phyloP scores from a whole-genome alignment of 2,888 invertebrate species.

The Drosophila neonasuta region DNA sequence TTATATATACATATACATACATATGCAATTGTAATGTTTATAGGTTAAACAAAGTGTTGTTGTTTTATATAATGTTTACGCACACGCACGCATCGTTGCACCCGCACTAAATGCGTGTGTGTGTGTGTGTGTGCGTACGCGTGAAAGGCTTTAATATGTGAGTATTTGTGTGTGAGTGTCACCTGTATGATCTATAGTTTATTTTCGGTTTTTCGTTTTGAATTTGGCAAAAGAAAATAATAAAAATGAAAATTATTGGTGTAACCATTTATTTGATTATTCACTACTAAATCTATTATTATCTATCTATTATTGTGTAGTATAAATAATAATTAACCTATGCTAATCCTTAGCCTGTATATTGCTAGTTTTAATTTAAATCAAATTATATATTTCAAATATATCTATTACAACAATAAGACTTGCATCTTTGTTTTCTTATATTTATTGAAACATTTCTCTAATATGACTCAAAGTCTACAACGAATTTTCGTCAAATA shows the following conservation, averaged over 20 bases:
- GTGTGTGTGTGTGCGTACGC: slow-evolving; percentile 24
- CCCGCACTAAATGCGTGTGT: slow-evolving; percentile 3
- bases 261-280: slow-evolving; percentile 52
- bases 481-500: too few relatives aligned
- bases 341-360: slow-evolving; percentile 63
- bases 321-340: slow-evolving; percentile 54
- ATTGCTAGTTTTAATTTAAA: slow-evolving; percentile 75
- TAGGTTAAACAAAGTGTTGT: slow-evolving; percentile 67
- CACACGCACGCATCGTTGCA: slow-evolving; percentile 17
- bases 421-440: not conserved
- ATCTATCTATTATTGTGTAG: slow-evolving; percentile 54
- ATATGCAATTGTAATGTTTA: slow-evolving; percentile 61
- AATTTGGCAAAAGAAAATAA: slow-evolving; percentile 33
- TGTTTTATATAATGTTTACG: slow-evolving; percentile 61
- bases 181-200: slow-evolving; percentile 32
- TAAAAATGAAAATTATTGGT: slow-evolving; percentile 43
- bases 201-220: slow-evolving; percentile 37
- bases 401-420: slow-evolving; percentile 55
- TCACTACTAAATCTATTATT: slow-evolving; percentile 27
- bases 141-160: slow-evolving; percentile 65
- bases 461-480: too few relatives aligned
- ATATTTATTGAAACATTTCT: not conserved
- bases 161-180: slow-evolving; percentile 33
- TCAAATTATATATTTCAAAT: slow-evolving; percentile 76
- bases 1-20: slow-evolving; percentile 49